Percentiles rank a stretch among this genome's conserved stretches.
These are phyloP conservation scores for Tortrix viridana DNA, from an alignment of 2,888 invertebrate species.

Conservation along the genomic window DNA sequence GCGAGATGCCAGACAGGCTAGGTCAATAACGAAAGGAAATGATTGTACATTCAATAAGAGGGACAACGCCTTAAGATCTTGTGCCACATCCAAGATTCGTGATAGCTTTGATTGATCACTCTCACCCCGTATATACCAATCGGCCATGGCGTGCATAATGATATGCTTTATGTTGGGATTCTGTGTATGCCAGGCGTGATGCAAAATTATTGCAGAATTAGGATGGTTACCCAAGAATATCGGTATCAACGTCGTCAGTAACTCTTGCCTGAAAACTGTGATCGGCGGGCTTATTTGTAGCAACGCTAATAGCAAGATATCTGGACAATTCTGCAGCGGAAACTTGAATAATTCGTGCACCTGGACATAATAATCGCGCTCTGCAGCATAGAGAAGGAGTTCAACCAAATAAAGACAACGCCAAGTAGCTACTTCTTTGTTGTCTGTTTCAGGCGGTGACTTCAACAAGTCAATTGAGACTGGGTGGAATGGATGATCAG, in stretches of 20 bases:
- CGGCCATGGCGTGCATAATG: slow-evolving; percentile 98
- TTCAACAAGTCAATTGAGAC: slow-evolving; percentile 95
- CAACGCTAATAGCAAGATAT: slow-evolving; percentile 94
- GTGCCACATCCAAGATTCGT: slow-evolving; percentile 97
- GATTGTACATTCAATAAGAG: slow-evolving; percentile 95
- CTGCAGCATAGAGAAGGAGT: slow-evolving; percentile 92
- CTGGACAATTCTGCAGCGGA: slow-evolving; percentile 97
- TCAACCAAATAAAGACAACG: slow-evolving; percentile 96
- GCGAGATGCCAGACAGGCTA: slow-evolving; percentile 98
- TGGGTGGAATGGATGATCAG: slow-evolving; percentile 94
- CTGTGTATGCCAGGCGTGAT: slow-evolving; percentile 97
- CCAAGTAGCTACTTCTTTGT: slow-evolving; percentile 97
- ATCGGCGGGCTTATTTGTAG: slow-evolving; percentile 94
- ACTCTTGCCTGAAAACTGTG: slow-evolving; percentile 91
- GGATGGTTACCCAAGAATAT: slow-evolving; percentile 98
- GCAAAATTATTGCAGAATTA: slow-evolving; percentile 97
- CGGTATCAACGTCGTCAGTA: slow-evolving; percentile 94
- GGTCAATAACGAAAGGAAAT: slow-evolving; percentile 98
- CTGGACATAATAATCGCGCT: slow-evolving; percentile 92
- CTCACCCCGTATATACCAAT: slow-evolving; percentile 97
- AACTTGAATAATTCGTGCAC: slow-evolving; percentile 96
- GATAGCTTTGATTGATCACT: slow-evolving; percentile 97
- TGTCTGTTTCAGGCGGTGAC: slow-evolving; percentile 96
- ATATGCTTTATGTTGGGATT: slow-evolving; percentile 89
- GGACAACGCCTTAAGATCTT: slow-evolving; percentile 96